These are phyloP conservation scores for Lithosia quadra DNA, from an alignment of 2,888 invertebrate species.

Conservation along the genomic window DNA sequence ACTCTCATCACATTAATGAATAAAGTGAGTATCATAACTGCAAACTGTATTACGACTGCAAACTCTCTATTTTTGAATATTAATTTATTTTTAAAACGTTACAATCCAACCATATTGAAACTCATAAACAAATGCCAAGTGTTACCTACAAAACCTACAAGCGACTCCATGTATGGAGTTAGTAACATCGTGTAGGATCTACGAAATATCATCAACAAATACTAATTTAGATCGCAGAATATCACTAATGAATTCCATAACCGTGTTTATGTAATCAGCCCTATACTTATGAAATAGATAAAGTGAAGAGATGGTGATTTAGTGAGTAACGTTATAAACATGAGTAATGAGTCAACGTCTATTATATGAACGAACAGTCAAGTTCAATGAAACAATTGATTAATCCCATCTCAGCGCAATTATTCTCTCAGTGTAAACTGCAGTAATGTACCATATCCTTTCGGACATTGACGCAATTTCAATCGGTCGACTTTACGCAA, in stretches of 20 bases:
- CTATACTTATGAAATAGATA: background rate
- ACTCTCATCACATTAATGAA: conserved; percentile 87
- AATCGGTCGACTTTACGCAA: conserved; percentile 31
- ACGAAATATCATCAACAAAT: background rate
- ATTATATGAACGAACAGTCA: conserved; percentile 29
- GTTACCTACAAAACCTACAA: no score
- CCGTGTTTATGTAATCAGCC: conserved; percentile 1
- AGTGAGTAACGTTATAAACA: no score
- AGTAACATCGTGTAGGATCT: background rate
- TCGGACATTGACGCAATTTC: conserved; percentile 31
- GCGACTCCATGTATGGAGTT: background rate
- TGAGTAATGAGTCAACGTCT: conserved; percentile 19
- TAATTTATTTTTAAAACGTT: no score
- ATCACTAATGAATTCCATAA: conserved; percentile 4
- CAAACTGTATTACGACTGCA: background rate
- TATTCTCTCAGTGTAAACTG: conserved; percentile 49
- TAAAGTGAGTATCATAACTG: conserved; percentile 74
- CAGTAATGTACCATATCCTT: conserved; percentile 57
- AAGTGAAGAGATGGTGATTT: background rate
- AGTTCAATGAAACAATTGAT: conserved; percentile 46
- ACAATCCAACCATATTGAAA: no score
- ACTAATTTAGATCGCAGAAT: background rate
- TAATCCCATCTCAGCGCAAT: conserved; percentile 44
- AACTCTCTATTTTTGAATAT: conserved; percentile 15
- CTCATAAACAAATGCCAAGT: background rate